Evolutionary conservation across 2,888 invertebrate species (phyloP).

Genomic region (Coleophora flavipennella): DNA sequence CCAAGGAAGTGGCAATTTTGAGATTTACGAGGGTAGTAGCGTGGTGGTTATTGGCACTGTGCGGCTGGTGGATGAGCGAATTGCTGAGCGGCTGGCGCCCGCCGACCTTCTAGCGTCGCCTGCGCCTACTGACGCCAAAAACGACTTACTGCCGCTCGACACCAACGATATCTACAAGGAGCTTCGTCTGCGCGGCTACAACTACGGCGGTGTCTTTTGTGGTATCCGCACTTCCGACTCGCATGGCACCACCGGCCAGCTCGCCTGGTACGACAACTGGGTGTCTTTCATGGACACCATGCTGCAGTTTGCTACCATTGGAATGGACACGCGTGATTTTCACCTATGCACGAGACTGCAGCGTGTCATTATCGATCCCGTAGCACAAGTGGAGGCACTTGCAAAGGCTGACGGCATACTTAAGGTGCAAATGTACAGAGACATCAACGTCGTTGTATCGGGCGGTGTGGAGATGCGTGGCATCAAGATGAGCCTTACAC

Average conservation of each 20-base stretch:
- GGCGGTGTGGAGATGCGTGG: constrained; percentile 93
- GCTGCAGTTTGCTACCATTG: constrained; percentile 92
- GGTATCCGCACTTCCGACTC: constrained; percentile 85
- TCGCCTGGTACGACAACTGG: constrained; percentile 94
- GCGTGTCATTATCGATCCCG: constrained; percentile 85
- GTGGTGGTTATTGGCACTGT: constrained; percentile 87
- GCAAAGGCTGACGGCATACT: constrained; percentile 43
- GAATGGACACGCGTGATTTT: constrained; percentile 82
- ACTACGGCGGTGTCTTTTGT: constrained; percentile 85
- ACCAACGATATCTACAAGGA: constrained; percentile 88
- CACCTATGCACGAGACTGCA: constrained; percentile 92
- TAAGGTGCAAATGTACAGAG: constrained; percentile 78
- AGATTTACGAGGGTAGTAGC: constrained; percentile 89
- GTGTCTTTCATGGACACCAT: constrained; percentile 96
- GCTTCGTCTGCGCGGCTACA: constrained; percentile 87
- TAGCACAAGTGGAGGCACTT: constrained; percentile 69
- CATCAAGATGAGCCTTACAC: constrained; percentile 92
- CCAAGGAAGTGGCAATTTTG: constrained; percentile 87
- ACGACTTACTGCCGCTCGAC: constrained; percentile 66
- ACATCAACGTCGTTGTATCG: constrained; percentile 80
- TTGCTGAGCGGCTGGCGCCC: constrained; percentile 75
- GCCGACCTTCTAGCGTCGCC: constrained; percentile 30
- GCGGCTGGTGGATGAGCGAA: constrained; percentile 73
- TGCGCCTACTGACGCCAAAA: constrained; percentile 36
- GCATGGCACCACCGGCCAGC: constrained; percentile 77